Evolutionary conservation across 2,113 vertebrate species (phyloP).

Genomic region (Picathartes gymnocephalus): DNA sequence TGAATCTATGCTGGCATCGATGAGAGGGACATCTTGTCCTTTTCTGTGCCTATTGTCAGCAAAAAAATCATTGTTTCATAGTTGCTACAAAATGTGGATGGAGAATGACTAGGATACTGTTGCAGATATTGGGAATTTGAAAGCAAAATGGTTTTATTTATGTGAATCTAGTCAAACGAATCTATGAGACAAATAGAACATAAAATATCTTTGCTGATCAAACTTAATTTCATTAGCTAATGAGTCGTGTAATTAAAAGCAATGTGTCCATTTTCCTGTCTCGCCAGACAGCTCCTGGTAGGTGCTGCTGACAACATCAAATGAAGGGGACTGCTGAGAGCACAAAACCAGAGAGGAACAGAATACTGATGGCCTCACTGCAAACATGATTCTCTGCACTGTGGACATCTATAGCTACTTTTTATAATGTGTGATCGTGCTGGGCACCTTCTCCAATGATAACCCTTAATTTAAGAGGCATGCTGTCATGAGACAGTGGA

Average conservation of each 20-base stretch:
- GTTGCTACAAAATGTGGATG: not conserved
- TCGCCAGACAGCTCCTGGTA: not conserved
- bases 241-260: slow-evolving; percentile 28
- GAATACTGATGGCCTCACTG: not conserved
- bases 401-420: not conserved
- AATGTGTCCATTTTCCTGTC: not conserved
- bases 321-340: not conserved
- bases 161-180: not conserved
- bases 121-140: not conserved
- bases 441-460: not conserved
- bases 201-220: slow-evolving; percentile 2
- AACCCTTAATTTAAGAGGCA: not conserved
- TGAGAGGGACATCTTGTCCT: not conserved
- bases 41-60: not conserved
- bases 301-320: not conserved
- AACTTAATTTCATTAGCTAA: slow-evolving; percentile 33
- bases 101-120: not conserved
- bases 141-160: not conserved
- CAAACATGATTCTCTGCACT: not conserved
- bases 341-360: not conserved
- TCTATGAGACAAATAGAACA: not conserved
- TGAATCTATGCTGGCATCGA: not conserved
- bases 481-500: not conserved
- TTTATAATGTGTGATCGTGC: not conserved
- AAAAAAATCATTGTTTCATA: not conserved